Evolutionary conservation across 2,888 invertebrate genomes (phyloP).

Genomic region (Argyra leucocephala): DNA sequence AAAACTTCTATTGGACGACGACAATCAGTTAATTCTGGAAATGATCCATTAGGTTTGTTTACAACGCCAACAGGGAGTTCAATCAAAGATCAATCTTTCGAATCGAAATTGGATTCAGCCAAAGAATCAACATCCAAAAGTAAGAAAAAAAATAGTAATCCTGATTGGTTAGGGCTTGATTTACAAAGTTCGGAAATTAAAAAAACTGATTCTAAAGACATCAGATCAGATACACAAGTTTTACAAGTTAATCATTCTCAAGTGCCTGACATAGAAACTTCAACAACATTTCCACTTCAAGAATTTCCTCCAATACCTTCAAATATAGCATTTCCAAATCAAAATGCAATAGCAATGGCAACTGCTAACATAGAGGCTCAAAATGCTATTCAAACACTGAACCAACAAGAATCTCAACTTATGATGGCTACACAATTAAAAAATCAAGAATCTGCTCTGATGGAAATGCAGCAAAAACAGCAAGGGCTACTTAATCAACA

Average conservation of each 20-base stretch:
- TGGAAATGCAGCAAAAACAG: slow-evolving; percentile 41
- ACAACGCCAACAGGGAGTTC: slow-evolving; percentile 1
- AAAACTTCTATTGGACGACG: slow-evolving; percentile 38
- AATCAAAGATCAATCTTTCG: slow-evolving; percentile 23
- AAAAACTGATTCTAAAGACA: slow-evolving; percentile 11
- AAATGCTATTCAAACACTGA: slow-evolving; percentile 32
- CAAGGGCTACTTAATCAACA: slow-evolving; percentile 35
- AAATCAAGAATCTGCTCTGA: slow-evolving; percentile 35
- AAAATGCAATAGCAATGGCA: slow-evolving; percentile 32
- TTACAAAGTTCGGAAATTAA: slow-evolving; percentile 13
- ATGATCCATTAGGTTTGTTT: slow-evolving; percentile 28
- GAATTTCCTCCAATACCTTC: slow-evolving; percentile 13
- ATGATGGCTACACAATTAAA: slow-evolving; percentile 39
- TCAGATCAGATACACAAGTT: slow-evolving; percentile 9
- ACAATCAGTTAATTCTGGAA: slow-evolving; percentile 32
- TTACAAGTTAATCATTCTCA: slow-evolving; percentile 20
- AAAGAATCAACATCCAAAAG: slow-evolving; percentile 29
- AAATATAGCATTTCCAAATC: slow-evolving; percentile 7
- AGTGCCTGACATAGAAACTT: slow-evolving; percentile 19
- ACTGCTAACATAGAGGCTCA: slow-evolving; percentile 33
- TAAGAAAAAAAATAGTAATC: slow-evolving; percentile 28
- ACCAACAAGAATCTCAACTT: slow-evolving; percentile 41
- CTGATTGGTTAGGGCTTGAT: slow-evolving; percentile 40
- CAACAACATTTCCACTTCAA: neutral
- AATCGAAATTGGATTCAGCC: slow-evolving; percentile 8